Percentiles rank a stretch among this genome's conserved stretches.
Evolutionary conservation across 2,113 vertebrate genomes (phyloP).

Genomic region (Thunnus maccoyii): DNA sequence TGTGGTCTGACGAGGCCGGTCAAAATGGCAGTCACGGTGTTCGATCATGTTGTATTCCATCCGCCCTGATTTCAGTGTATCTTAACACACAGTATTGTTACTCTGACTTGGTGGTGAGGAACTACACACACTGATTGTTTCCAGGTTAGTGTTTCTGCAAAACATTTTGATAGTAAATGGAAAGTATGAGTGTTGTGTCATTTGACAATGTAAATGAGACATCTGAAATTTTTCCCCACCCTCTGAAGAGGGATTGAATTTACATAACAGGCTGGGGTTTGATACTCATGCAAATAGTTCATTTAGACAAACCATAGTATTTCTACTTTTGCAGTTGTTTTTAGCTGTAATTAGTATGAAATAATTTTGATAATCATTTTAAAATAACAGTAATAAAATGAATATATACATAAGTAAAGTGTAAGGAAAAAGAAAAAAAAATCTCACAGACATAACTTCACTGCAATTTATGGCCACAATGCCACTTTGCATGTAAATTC

Average conservation of each 20-base stretch:
- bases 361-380: conserved; percentile 22
- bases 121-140: conserved; percentile 28
- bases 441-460: conserved; percentile 33
- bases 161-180: conserved; percentile 79
- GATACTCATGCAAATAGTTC: conserved; percentile 72
- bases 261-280: conserved; percentile 81
- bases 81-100: not conserved
- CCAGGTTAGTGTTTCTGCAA: conserved; percentile 47
- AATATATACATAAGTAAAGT: not conserved
- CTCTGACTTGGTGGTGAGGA: not conserved
- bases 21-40: conserved; percentile 56
- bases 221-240: conserved; percentile 74
- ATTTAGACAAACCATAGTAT: conserved; percentile 28
- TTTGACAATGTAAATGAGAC: conserved; percentile 85
- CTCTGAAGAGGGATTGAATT: conserved; percentile 79
- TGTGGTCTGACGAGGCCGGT: conserved; percentile 54
- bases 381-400: not conserved
- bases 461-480: conserved; percentile 54
- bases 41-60: conserved; percentile 34
- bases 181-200: conserved; percentile 83
- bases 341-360: conserved; percentile 5
- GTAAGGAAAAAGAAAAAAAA: not conserved
- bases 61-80: not conserved
- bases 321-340: conserved; percentile 30
- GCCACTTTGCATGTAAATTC: conserved; percentile 71